Conservation (phyloP, 2,888 invertebrate species). For the Drosophila mimica region DNA sequence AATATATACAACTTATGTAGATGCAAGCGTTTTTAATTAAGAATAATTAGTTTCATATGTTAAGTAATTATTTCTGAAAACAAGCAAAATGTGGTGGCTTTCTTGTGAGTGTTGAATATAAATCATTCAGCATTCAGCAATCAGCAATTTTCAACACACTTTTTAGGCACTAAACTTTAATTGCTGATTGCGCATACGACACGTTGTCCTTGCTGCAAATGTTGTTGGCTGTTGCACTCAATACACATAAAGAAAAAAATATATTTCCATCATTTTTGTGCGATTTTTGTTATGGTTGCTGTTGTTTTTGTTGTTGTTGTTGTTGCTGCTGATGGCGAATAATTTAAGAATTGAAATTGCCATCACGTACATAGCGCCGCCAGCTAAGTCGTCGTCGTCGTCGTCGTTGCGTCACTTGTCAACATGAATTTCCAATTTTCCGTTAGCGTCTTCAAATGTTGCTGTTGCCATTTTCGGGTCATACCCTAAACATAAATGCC, state of each 20-base stretch:
- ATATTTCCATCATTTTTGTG: conserved; percentile 61
- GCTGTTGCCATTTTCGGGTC: conserved; percentile 29
- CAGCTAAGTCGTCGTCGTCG: conserved; percentile 41
- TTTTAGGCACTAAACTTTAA: conserved; percentile 66
- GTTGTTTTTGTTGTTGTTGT: conserved; percentile 5
- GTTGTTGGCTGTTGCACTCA: not conserved
- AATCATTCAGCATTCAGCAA: conserved; percentile 12
- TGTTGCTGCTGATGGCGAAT: conserved; percentile 36
- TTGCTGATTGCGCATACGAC: conserved; percentile 69
- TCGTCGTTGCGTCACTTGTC: conserved; percentile 67
- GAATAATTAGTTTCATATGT: too few relatives aligned
- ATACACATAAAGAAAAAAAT: conserved; percentile 40
- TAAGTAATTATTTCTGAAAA: not conserved
- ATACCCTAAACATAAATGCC: conserved; percentile 38
- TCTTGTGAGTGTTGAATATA: not conserved
- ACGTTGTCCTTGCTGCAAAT: not conserved
- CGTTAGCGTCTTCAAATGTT: conserved; percentile 35
- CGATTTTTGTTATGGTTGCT: conserved; percentile 14
- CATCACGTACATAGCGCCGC: conserved; percentile 67
- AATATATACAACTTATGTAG: not conserved
- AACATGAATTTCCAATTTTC: conserved; percentile 79
- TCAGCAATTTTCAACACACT: conserved; percentile 41
- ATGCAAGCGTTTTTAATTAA: not conserved
- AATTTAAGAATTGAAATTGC: conserved; percentile 72
- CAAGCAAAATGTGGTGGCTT: not conserved